phyloP scores from a whole-genome alignment of 1,140 invertebrate genomes.

The Conopomorpha cramerella region DNA sequence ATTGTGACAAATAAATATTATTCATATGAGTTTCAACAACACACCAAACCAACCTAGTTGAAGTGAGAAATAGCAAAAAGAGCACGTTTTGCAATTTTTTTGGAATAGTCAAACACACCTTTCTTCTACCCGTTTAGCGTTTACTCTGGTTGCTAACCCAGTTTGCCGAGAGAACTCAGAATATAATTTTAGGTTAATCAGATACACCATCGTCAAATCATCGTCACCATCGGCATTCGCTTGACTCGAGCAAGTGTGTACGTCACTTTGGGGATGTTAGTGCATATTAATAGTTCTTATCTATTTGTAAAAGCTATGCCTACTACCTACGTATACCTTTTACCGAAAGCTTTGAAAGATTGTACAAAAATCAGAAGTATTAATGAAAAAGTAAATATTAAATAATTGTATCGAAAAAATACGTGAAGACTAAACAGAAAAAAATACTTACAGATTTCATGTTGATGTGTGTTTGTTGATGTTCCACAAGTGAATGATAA shows the following conservation, averaged over 20 bases:
- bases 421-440: neutral
- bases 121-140: too few relatives aligned
- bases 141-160: too few relatives aligned
- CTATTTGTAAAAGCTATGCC: neutral
- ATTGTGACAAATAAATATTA: neutral
- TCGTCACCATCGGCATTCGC: too few relatives aligned
- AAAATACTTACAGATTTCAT: conserved; percentile 9
- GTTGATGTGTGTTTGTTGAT: neutral
- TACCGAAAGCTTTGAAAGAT: neutral
- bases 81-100: too few relatives aligned
- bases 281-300: neutral
- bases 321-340: neutral
- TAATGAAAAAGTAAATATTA: neutral
- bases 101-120: too few relatives aligned
- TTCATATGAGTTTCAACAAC: neutral
- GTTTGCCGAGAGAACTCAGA: too few relatives aligned
- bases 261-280: neutral
- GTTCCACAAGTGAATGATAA: neutral
- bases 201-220: too few relatives aligned
- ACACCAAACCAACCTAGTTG: neutral
- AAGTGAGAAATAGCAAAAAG: neutral
- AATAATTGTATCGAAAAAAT: neutral
- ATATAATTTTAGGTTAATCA: too few relatives aligned
- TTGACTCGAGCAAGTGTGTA: too few relatives aligned
- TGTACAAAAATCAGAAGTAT: neutral